Percentiles rank a stretch among this genome's conserved stretches.
Conservation (phyloP, 2,888 invertebrate species). For the Syrphus vitripennis region DNA sequence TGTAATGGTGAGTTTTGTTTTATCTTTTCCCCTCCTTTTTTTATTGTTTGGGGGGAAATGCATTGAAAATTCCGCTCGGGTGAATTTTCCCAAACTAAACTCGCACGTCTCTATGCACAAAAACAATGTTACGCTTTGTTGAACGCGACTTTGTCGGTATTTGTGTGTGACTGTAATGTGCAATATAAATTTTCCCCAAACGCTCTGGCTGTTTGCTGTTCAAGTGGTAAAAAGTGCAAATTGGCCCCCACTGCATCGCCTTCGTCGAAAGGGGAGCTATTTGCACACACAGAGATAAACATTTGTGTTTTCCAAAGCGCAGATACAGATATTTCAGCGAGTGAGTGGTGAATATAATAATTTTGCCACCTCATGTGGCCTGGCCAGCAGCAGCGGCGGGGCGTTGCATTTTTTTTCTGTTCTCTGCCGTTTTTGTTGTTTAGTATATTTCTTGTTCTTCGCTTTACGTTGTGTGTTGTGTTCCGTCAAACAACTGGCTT, state of each 20-base stretch:
- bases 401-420: constrained; percentile 64
- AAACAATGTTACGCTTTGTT: constrained; percentile 60
- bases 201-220: not conserved
- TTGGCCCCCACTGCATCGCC: constrained; percentile 32
- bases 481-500: constrained; percentile 66
- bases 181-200: constrained; percentile 41
- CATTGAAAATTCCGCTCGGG: constrained; percentile 45
- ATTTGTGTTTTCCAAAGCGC: constrained; percentile 42
- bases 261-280: constrained; percentile 52
- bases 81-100: constrained; percentile 27
- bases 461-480: not conserved
- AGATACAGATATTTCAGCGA: constrained; percentile 55
- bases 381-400: constrained; percentile 41
- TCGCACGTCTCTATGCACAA: not conserved
- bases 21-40: not conserved
- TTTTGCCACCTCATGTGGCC: constrained; percentile 36
- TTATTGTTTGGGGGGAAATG: not conserved
- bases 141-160: not conserved
- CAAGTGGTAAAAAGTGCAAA: constrained; percentile 3
- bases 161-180: too few species aligned
- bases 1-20: constrained; percentile 47
- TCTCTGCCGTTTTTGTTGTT: not conserved
- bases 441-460: not conserved
- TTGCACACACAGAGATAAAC: constrained; percentile 37
- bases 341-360: constrained; percentile 59